These are phyloP conservation scores for Carposina sasakii DNA, from an alignment of 1,140 invertebrate genomes.

Conservation along the genomic window DNA sequence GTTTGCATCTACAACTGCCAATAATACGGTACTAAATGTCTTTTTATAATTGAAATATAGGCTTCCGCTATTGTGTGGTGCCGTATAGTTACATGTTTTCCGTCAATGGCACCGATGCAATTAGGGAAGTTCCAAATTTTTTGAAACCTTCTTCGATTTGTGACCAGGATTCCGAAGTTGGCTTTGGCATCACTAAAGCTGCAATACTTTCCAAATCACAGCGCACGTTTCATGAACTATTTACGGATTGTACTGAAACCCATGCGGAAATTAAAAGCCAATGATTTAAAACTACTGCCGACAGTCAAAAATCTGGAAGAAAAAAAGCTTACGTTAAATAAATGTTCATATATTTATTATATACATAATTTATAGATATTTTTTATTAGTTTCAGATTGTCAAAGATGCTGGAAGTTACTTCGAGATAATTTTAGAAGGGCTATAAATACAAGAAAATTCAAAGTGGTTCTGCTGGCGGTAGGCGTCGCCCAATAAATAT, in stretches of 20 bases:
- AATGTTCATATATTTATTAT: no score
- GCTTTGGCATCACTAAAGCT: not conserved
- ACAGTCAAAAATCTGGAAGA: slow-evolving; percentile 8
- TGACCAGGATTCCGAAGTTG: slow-evolving; percentile 1
- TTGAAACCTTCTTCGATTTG: slow-evolving; percentile 2
- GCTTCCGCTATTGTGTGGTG: slow-evolving; percentile 1
- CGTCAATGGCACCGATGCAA: no score
- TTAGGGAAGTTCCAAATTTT: not conserved
- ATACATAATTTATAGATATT: not conserved
- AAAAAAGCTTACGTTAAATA: no score
- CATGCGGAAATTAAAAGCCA: slow-evolving; percentile 1
- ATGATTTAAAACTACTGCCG: not conserved
- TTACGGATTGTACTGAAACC: slow-evolving; percentile 4
- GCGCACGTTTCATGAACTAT: slow-evolving; percentile 8
- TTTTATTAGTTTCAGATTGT: not conserved
- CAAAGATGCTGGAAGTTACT: not conserved
- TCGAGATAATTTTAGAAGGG: no score
- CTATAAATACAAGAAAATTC: no score
- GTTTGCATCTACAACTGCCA: slow-evolving; percentile 1
- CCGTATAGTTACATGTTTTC: not conserved
- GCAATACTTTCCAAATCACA: slow-evolving; percentile 3
- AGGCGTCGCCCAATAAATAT: slow-evolving; percentile 6
- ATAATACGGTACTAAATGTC: slow-evolving; percentile 1
- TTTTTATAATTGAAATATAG: slow-evolving; percentile 8
- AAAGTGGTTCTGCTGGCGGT: not conserved